A percentile compares a stretch with the other conserved stretches of the same genome.
Evolutionary conservation across 2,113 vertebrate genomes (phyloP).

Genomic region (Bambusicola thoracicus): DNA sequence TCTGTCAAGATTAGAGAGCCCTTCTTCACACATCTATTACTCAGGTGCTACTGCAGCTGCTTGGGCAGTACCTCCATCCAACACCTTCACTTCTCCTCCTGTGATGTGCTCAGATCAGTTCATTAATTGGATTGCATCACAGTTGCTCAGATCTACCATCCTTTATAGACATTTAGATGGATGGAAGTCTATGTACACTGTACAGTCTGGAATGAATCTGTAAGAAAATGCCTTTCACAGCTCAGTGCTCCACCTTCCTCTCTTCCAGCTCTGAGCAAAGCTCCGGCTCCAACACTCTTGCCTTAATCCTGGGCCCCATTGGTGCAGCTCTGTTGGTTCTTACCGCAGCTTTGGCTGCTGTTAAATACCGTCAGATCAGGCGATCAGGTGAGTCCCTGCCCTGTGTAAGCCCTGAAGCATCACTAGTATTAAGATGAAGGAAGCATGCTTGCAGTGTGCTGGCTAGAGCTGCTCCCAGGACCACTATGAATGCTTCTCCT

Average conservation of each 20-base stretch:
- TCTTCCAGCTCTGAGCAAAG: slow-evolving; percentile 51
- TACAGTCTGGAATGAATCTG: not conserved
- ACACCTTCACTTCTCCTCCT: not conserved
- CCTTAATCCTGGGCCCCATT: slow-evolving; percentile 15
- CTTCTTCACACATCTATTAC: not conserved
- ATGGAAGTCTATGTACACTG: fast-evolving
- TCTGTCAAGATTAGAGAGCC: not conserved
- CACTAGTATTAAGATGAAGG: fast-evolving
- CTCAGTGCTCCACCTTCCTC: not conserved
- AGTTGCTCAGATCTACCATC: not conserved
- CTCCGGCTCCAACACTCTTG: not conserved
- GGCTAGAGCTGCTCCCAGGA: not conserved
- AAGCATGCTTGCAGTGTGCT: fast-evolving
- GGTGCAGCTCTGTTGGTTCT: slow-evolving; percentile 50
- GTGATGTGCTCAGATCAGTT: not conserved
- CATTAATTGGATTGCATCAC: fast-evolving
- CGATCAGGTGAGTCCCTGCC: slow-evolving; percentile 74
- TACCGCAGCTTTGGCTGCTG: slow-evolving; percentile 1
- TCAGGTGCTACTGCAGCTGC: not conserved
- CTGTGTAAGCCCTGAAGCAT: fast-evolving
- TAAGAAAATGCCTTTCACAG: not conserved
- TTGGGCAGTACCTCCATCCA: not conserved
- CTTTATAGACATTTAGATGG: not conserved
- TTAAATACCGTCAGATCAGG: slow-evolving; percentile 66
- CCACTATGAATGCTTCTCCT: not conserved